Evolutionary conservation across 1,140 invertebrate species (phyloP).

Genomic region (Pseudomyrmex dendroicus): DNA sequence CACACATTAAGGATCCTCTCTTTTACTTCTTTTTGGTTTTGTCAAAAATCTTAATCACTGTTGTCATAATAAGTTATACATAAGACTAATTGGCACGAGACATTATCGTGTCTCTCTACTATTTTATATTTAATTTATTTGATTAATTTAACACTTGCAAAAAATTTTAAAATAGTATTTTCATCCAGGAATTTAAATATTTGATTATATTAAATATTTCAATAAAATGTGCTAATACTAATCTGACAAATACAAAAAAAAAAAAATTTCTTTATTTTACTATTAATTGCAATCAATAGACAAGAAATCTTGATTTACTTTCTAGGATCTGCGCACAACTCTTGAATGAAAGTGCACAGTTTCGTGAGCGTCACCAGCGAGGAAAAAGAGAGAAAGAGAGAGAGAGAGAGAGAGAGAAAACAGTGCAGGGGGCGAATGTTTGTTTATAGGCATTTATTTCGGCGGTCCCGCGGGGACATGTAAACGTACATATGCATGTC

Average conservation of each 20-base stretch:
- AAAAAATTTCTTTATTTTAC: too few relatives aligned
- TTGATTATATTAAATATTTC: too few relatives aligned
- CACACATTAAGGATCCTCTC: not conserved
- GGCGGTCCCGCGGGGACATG: conserved; percentile 29
- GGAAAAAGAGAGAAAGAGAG: too few relatives aligned
- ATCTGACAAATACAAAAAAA: too few relatives aligned
- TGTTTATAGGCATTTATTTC: conserved; percentile 63
- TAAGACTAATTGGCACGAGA: too few relatives aligned
- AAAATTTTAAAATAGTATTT: too few relatives aligned
- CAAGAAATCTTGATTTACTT: not conserved
- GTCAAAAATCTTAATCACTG: not conserved
- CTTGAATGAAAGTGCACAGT: conserved; percentile 39
- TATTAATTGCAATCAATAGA: not conserved
- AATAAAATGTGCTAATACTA: too few relatives aligned
- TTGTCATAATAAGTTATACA: not conserved
- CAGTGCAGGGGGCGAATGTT: conserved; percentile 5
- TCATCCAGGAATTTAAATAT: too few relatives aligned
- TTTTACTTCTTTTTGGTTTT: not conserved
- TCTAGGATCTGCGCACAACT: not conserved
- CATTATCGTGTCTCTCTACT: too few relatives aligned
- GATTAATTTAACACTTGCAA: too few relatives aligned
- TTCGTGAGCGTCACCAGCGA: conserved; percentile 14
- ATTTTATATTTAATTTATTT: too few relatives aligned
- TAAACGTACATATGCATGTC: conserved; percentile 39
- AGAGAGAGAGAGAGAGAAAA: too few relatives aligned